phyloP scores from a whole-genome alignment of 2,888 invertebrate genomes.

The Lithophane semibrunnea region DNA sequence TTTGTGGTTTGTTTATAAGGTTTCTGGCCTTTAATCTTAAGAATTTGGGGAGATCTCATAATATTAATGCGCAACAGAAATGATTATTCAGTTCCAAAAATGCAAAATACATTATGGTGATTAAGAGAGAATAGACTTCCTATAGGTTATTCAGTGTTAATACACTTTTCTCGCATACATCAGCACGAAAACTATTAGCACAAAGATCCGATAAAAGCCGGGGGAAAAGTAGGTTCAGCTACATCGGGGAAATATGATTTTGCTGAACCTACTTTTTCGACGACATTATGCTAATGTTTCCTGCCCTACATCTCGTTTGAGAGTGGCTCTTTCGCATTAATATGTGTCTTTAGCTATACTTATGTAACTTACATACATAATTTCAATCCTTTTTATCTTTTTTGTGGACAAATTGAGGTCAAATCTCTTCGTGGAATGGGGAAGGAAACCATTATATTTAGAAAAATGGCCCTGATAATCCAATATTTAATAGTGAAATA shows the following conservation, averaged over 20 bases:
- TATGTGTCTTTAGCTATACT: conserved; percentile 44
- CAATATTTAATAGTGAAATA: background rate
- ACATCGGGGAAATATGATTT: conserved; percentile 65
- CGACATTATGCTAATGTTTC: conserved; percentile 66
- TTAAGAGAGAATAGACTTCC: background rate
- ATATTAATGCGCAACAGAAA: background rate
- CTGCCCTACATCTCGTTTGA: conserved; percentile 62
- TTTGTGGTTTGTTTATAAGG: no score
- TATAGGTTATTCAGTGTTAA: conserved; percentile 1
- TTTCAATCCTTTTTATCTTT: conserved; percentile 49
- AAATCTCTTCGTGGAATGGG: conserved; percentile 29
- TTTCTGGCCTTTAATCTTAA: background rate
- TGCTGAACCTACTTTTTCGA: conserved; percentile 62
- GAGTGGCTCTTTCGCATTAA: conserved; percentile 55
- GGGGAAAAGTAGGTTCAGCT: conserved; percentile 34
- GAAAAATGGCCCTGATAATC: conserved; percentile 37
- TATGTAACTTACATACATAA: conserved; percentile 27
- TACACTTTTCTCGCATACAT: conserved; percentile 26
- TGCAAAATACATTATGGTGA: background rate
- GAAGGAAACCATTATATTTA: conserved; percentile 27
- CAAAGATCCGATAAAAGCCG: conserved; percentile 48
- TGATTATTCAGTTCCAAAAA: background rate
- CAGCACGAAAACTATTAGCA: conserved; percentile 54
- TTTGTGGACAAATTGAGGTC: conserved; percentile 46
- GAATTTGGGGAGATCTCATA: background rate